Percentiles rank a stretch among this genome's conserved stretches.
phyloP scores from a whole-genome alignment of 2,113 vertebrate genomes.

The Rhea americana region DNA sequence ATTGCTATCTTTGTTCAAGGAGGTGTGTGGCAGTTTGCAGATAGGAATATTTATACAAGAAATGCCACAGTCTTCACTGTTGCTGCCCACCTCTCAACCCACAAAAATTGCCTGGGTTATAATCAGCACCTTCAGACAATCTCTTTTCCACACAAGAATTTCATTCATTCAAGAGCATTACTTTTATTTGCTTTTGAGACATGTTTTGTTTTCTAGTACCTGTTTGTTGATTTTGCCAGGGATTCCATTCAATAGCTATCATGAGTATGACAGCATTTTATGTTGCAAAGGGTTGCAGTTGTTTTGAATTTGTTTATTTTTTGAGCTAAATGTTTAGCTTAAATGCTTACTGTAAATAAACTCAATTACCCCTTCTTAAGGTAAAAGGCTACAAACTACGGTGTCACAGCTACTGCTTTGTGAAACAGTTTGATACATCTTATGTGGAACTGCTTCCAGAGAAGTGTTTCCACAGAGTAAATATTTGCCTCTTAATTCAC shows the following conservation, averaged over 20 bases:
- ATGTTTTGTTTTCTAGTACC: background rate
- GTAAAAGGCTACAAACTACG: background rate
- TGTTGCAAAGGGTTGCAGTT: background rate
- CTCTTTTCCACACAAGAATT: background rate
- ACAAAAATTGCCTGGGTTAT: background rate
- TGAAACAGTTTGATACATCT: background rate
- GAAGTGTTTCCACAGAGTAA: background rate
- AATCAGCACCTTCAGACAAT: background rate
- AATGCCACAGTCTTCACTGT: background rate
- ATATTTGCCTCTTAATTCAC: background rate
- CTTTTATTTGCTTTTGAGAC: background rate
- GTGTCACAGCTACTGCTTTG: background rate
- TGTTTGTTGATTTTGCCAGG: background rate
- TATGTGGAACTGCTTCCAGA: background rate
- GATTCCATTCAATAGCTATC: background rate
- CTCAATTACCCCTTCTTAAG: background rate
- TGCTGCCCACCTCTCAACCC: constrained; percentile 8
- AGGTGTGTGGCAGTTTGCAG: background rate
- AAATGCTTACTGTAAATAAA: background rate
- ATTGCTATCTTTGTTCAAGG: background rate
- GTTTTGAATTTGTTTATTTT: background rate
- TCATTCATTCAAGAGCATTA: background rate
- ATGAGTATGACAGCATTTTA: background rate
- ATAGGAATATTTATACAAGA: constrained; percentile 22
- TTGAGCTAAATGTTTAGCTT: background rate